Evolutionary conservation across 2,113 vertebrate genomes (phyloP).

Genomic region (Ophthalmolycus amberensis): DNA sequence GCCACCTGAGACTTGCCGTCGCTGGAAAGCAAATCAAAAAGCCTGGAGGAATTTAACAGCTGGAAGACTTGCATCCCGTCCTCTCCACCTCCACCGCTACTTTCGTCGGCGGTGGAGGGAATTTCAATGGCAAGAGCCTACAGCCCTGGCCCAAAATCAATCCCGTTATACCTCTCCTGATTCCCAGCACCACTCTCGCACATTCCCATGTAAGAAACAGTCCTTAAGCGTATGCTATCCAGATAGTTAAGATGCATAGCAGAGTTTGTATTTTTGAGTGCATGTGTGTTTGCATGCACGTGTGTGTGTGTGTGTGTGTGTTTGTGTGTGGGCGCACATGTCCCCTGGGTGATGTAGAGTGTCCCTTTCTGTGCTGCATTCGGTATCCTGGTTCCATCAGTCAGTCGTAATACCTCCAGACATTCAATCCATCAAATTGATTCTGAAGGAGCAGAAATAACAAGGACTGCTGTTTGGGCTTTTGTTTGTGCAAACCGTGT

Average conservation of each 20-base stretch:
- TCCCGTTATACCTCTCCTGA: conserved; percentile 56
- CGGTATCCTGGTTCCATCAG: conserved; percentile 70
- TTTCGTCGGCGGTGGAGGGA: conserved; percentile 64
- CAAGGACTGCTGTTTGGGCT: conserved; percentile 56
- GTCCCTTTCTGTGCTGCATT: conserved; percentile 62
- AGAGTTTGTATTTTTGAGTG: conserved; percentile 42
- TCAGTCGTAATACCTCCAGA: conserved; percentile 74
- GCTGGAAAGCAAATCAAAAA: conserved; percentile 76
- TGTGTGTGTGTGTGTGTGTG: conserved; percentile 28
- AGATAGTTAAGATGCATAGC: conserved; percentile 67
- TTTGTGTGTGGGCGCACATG: neutral
- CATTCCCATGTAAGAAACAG: conserved; percentile 39
- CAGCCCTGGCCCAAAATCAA: conserved; percentile 65
- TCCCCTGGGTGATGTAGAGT: conserved; percentile 57
- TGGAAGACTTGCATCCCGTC: conserved; percentile 75
- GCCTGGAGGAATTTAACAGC: conserved; percentile 72
- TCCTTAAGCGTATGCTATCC: conserved; percentile 49
- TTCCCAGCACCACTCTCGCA: conserved; percentile 44
- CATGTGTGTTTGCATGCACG: conserved; percentile 27
- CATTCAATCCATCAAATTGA: conserved; percentile 81
- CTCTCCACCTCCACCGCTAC: conserved; percentile 64
- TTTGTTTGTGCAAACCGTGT: conserved; percentile 53
- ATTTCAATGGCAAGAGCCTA: conserved; percentile 65
- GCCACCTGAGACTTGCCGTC: conserved; percentile 80
- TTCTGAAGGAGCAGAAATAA: conserved; percentile 71